Evolutionary conservation across 2,888 invertebrate species (phyloP).

Genomic region (Oscheius myriophilus): DNA sequence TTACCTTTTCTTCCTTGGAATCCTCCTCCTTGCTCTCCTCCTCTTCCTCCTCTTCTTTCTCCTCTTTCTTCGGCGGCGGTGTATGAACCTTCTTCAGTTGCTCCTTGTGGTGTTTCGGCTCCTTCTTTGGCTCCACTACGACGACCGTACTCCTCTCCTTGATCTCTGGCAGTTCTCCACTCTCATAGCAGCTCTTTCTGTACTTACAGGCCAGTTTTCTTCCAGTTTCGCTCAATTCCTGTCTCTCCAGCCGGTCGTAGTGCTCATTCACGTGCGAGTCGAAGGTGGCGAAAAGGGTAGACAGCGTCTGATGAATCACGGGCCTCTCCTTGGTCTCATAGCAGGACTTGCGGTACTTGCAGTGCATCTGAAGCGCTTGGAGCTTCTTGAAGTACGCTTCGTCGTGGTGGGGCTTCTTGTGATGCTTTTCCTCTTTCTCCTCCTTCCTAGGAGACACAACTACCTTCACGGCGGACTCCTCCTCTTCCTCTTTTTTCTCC

Average conservation of each 20-base stretch:
- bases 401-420: constrained; percentile 38
- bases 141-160: neutral
- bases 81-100: constrained; percentile 70
- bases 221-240: constrained; percentile 8
- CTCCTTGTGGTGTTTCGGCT: constrained; percentile 32
- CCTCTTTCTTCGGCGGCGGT: neutral
- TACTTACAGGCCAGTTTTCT: constrained; percentile 59
- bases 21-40: neutral
- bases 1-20: neutral
- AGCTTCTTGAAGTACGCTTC: no score
- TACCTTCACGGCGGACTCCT: neutral
- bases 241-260: constrained; percentile 15
- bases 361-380: constrained; percentile 27
- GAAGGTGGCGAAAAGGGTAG: constrained; percentile 23
- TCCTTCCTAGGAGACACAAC: neutral
- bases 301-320: constrained; percentile 39
- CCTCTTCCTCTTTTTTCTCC: constrained; percentile 10
- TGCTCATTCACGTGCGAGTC: constrained; percentile 29
- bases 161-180: constrained; percentile 55
- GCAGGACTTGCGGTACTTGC: constrained; percentile 68
- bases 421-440: neutral
- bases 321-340: constrained; percentile 61
- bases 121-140: constrained; percentile 22
- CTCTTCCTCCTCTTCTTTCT: neutral
- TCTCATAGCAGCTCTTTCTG: constrained; percentile 65